Conservation (phyloP, 2,888 invertebrate genomes). For the Eupeodes latifasciatus region DNA sequence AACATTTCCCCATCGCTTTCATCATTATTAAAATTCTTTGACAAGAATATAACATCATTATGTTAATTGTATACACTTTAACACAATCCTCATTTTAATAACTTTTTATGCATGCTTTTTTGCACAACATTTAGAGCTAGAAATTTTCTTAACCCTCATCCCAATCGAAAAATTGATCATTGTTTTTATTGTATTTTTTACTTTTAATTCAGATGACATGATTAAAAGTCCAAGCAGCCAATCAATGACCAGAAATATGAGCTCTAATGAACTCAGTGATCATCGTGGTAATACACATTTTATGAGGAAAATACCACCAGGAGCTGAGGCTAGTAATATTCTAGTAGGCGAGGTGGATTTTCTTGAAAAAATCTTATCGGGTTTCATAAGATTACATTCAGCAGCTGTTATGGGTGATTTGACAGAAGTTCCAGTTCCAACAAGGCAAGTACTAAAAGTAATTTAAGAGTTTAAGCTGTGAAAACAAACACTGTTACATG, state of each 20-base stretch:
- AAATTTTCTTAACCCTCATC: neutral
- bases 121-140: conserved; percentile 49
- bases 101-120: conserved; percentile 54
- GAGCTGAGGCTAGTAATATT: conserved; percentile 98
- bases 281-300: conserved; percentile 94
- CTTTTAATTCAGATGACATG: conserved; percentile 86
- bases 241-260: conserved; percentile 92
- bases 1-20: conserved; percentile 43
- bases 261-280: conserved; percentile 87
- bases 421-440: conserved; percentile 98
- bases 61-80: conserved; percentile 5
- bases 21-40: neutral
- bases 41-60: neutral
- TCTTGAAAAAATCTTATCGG: conserved; percentile 95
- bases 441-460: conserved; percentile 87
- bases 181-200: conserved; percentile 39
- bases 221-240: conserved; percentile 92
- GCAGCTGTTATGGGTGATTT: conserved; percentile 96
- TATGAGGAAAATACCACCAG: conserved; percentile 98
- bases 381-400: conserved; percentile 95
- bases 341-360: conserved; percentile 98
- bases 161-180: neutral
- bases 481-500: too few relatives aligned
- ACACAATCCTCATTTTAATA: neutral
- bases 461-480: conserved; percentile 85